Base-by-base conservation (phyloP, 2,888 invertebrate species). In the Apeira syringaria region DNA sequence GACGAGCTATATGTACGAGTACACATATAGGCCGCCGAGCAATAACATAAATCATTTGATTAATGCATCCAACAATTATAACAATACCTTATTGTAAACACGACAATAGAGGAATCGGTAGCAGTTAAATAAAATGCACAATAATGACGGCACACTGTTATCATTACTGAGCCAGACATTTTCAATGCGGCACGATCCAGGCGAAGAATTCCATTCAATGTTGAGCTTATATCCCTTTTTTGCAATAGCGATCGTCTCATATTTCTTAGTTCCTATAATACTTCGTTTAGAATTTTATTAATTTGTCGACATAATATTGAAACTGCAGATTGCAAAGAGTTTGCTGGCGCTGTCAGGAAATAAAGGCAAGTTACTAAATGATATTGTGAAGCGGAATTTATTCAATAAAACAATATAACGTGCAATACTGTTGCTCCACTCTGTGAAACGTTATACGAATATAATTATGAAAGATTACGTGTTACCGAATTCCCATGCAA, bases 71-170 rank as follows among this genome's bases (percentile, higher is more conserved):
- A n/a, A n/a, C n/a, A n/a, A n/a, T 8, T n/a, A 17, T 18, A 20
- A 36, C 36, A 36, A 36, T 29, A 36, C 28, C n/a, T n/a, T n/a
- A 36, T 36, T 36, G 28, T 35, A 26, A 4, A n/a, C 9, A 12
- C 27, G 12, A 36, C 28, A n/a, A 28, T 22, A 13, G 36, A 29
- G 28, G 22, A 36, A 36, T 22, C 20, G 28, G 20, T 20, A 22
- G 5, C n/a, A 33, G 6, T 15, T 1, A 11, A 34, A 17, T 17
- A n/a, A 36, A 36, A 28, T 18, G 35, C n/a, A n/a, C n/a, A n/a
- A n/a, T 22, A 11, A n/a, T 2, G 11, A 31, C 20, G 31, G 22
- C 11, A 4, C 11, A 8, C 8, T 26, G 10, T 11, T 6, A 11
- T 26, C 26, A 11, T 11, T 10, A 4, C 5, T 5, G 7, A 20